Conservation (phyloP, 1,140 invertebrate genomes). For the Drosophila mojavensis region DNA sequence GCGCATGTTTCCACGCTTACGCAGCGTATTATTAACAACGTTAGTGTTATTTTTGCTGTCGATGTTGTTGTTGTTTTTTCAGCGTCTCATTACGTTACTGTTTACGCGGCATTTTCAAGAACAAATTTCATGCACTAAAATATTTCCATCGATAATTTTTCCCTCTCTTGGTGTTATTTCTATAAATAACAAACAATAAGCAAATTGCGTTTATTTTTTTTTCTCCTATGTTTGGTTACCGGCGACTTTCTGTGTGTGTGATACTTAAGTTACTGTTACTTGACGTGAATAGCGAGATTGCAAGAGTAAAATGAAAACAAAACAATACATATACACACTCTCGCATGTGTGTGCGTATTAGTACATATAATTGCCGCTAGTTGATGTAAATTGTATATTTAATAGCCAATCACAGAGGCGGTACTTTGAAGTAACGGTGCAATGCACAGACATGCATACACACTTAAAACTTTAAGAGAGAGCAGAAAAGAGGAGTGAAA, state of each 20-base stretch:
- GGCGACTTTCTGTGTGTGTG: neutral
- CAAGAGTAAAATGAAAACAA: constrained; percentile 37
- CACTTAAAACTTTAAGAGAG: neutral
- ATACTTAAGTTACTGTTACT: constrained; percentile 18
- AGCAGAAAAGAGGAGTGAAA: neutral
- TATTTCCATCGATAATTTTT: neutral
- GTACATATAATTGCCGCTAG: neutral
- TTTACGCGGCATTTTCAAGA: constrained; percentile 66
- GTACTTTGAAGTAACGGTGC: constrained; percentile 8
- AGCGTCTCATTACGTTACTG: constrained; percentile 27
- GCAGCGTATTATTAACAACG: constrained; percentile 65
- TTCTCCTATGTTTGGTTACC: constrained; percentile 18
- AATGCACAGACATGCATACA: neutral
- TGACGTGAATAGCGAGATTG: constrained; percentile 7
- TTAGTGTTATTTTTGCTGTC: constrained; percentile 18
- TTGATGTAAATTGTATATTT: constrained; percentile 7
- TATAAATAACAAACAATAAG: constrained; percentile 20
- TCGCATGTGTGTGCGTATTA: constrained; percentile 1
- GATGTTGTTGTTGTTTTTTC: constrained; percentile 15
- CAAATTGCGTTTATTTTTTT: constrained; percentile 4
- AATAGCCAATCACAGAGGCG: constrained; percentile 3
- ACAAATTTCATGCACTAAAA: neutral
- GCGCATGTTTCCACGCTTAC: constrained; percentile 73
- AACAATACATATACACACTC: constrained; percentile 21
- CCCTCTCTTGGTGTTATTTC: neutral